Conservation (phyloP, 1,140 invertebrate genomes). For the Drosophila biarmipes region DNA sequence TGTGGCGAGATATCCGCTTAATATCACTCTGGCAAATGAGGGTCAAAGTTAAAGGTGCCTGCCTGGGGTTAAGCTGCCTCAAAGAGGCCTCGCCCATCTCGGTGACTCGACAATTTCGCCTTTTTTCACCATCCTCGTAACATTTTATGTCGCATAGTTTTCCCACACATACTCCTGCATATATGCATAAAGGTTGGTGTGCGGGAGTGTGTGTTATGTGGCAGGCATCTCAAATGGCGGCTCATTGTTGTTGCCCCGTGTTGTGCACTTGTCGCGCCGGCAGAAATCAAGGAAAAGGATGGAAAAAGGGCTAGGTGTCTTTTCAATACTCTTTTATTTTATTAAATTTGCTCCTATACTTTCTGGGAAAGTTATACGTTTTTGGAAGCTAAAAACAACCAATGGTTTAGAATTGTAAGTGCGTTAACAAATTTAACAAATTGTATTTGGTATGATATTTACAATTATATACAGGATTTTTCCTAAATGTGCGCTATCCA, state of each 20-base stretch:
- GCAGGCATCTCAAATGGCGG: constrained; percentile 64
- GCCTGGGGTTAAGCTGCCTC: constrained; percentile 14
- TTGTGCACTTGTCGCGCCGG: constrained; percentile 56
- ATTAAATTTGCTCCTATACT: background rate
- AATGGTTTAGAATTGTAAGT: no score
- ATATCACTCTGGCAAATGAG: constrained; percentile 32
- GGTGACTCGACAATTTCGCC: constrained; percentile 16
- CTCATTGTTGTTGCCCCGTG: constrained; percentile 52
- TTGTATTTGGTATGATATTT: no score
- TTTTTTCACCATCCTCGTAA: constrained; percentile 38
- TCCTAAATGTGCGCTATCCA: no score
- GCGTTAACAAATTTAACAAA: no score
- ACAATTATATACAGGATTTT: no score
- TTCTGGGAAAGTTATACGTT: background rate
- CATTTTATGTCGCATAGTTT: constrained; percentile 59
- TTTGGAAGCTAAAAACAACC: background rate
- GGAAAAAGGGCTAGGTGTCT: background rate
- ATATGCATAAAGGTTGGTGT: constrained; percentile 38
- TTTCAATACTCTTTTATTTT: background rate
- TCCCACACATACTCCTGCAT: constrained; percentile 44
- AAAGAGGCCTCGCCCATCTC: constrained; percentile 27
- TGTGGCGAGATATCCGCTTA: constrained; percentile 11
- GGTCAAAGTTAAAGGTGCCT: constrained; percentile 9
- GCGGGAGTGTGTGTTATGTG: constrained; percentile 21
- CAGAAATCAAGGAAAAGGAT: constrained; percentile 10